Evolutionary conservation across 2,888 invertebrate species (phyloP).

Genomic region (Tetragonula carbonaria): DNA sequence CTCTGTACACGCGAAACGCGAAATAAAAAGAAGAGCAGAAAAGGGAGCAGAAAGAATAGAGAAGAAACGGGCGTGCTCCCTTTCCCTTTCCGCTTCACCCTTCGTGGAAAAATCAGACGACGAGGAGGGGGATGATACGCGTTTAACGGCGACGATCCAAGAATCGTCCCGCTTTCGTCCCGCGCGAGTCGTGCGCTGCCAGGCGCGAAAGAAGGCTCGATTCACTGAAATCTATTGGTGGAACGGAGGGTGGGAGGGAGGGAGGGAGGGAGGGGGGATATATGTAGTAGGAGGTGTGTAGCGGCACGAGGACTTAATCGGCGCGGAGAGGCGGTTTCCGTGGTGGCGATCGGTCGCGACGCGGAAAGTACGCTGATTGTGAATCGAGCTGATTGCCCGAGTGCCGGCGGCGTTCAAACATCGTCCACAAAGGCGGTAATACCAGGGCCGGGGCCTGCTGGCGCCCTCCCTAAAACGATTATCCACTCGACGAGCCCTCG

Average conservation of each 20-base stretch:
- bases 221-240: slow-evolving; percentile 39
- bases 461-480: slow-evolving; percentile 82
- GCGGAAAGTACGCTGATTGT: slow-evolving; percentile 78
- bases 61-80: not conserved
- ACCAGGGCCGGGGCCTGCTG: slow-evolving; percentile 68
- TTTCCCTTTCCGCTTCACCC: slow-evolving; percentile 4
- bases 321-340: slow-evolving; percentile 61
- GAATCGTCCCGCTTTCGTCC: not conserved
- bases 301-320: slow-evolving; percentile 48
- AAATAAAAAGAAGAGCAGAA: not conserved
- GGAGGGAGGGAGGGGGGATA: no score
- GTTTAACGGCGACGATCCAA: slow-evolving; percentile 13
- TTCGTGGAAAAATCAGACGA: not conserved
- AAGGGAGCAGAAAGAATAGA: not conserved
- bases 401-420: slow-evolving; percentile 80
- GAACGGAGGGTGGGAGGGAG: not conserved
- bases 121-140: not conserved
- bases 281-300: no score
- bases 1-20: not conserved
- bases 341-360: slow-evolving; percentile 65
- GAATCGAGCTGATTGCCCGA: slow-evolving; percentile 82
- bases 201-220: slow-evolving; percentile 11
- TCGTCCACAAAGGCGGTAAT: slow-evolving; percentile 81
- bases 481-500: slow-evolving; percentile 80
- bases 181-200: not conserved